Percentiles rank a stretch among this genome's conserved stretches.
These are phyloP conservation scores for Lonchura striata DNA, from an alignment of 2,113 vertebrate species.

Conservation along the genomic window DNA sequence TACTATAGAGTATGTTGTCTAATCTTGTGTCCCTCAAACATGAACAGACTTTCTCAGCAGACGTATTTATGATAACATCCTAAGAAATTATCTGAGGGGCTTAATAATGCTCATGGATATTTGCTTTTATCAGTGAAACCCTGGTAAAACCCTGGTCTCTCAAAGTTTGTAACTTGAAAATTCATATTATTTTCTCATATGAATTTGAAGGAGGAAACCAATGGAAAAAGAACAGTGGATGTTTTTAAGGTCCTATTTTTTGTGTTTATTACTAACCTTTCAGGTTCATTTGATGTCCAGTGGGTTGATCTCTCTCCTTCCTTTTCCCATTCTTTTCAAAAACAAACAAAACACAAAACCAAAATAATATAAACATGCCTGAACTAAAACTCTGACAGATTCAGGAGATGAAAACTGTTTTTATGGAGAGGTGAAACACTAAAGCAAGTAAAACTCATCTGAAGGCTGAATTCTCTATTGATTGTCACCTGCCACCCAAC, in stretches of 20 bases:
- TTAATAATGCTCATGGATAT: background rate
- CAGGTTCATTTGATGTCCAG: background rate
- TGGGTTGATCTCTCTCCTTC: rapidly evolving
- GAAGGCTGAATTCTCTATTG: background rate
- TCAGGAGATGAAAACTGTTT: background rate
- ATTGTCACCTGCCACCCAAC: background rate
- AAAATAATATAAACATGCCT: background rate
- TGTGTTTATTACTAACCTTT: background rate
- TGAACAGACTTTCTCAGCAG: background rate
- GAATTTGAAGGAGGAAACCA: background rate
- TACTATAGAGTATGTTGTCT: background rate
- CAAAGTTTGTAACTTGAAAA: background rate
- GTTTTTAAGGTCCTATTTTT: background rate
- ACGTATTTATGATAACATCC: background rate
- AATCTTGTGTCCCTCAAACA: background rate
- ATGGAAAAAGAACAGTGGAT: background rate
- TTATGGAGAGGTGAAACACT: background rate
- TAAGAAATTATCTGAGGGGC: background rate
- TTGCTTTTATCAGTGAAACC: background rate
- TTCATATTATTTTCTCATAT: background rate
- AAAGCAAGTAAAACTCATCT: background rate
- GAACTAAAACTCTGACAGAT: background rate
- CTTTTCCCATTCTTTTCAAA: background rate
- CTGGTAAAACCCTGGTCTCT: too few relatives aligned
- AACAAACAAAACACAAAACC: background rate